Base-by-base conservation (phyloP, 2,888 invertebrate genomes). In the Caenorhabditis sulstoni region DNA sequence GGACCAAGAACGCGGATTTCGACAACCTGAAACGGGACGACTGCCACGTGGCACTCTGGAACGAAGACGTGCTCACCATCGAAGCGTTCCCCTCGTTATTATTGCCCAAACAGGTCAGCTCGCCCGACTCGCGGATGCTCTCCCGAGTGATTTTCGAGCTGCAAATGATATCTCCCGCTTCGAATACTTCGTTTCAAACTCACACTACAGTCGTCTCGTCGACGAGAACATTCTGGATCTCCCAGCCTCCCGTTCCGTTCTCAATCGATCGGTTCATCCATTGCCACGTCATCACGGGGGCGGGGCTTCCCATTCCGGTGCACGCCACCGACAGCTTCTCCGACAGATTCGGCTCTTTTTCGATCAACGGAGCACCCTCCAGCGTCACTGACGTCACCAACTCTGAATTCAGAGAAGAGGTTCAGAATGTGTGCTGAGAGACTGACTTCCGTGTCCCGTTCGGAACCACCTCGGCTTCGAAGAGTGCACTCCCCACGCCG, bases 361-460 rank as follows among this genome's bases (percentile, higher is more conserved):
- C 71, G 9, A 82, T 74, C 7, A 70, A 39, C 11, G 74, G 59
- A 22, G 76, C 70, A 22, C 76, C 81, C 16, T 75, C 75, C 9
- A 84, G 64, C 0, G 50, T 62, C 1, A 78, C 82, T 1, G 67
- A 61, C 2, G 85, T 81, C 39, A 68, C 52, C 14, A 81, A 62
- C 50, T 83, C 82, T 81, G 65, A 39, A 82, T 29, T 29, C 29
- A 12, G 22, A 12, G 22, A 50, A 16, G 35, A 52, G 18, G n/a
- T 20, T 53, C 23, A 14, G 1, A 8, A 58, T 11, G 4, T 22
- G 23, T 49, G 55, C 8, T 18, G 12, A 57, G 55, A 23, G 22
- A 23, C 81, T 39, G n/a, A 83, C 83, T 83, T 73, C 85, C 85
- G 64, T 71, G 65, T 45, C 81, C 81, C n/a, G 85, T 85, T 35